phyloP scores from a whole-genome alignment of 2,888 invertebrate species.

The Drosophila fulvimacula region DNA sequence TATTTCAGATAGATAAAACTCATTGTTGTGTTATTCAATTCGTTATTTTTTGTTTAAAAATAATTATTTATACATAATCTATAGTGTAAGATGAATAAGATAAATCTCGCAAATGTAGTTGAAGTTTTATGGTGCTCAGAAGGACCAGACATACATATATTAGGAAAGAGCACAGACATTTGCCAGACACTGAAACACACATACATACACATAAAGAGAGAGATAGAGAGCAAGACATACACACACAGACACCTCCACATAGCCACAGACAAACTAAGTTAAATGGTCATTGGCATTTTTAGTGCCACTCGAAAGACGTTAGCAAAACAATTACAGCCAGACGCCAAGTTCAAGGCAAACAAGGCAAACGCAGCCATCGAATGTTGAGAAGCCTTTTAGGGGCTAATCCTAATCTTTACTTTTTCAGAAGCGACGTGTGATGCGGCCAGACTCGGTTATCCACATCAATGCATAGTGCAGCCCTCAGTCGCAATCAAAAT shows the following conservation, averaged over 20 bases:
- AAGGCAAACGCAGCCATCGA: background rate
- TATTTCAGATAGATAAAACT: no score
- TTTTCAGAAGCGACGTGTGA: background rate
- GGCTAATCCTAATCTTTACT: constrained; percentile 20
- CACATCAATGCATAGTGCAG: constrained; percentile 4
- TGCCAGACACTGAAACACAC: constrained; percentile 10
- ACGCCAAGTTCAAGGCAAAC: constrained; percentile 46
- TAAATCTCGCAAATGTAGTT: constrained; percentile 32
- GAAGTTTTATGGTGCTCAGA: constrained; percentile 36
- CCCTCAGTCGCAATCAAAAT: constrained; percentile 27
- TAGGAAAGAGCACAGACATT: constrained; percentile 13
- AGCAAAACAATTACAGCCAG: constrained; percentile 47
- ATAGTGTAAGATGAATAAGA: no score
- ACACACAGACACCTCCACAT: background rate
- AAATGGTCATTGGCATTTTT: constrained; percentile 71
- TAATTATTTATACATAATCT: no score
- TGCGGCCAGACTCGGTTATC: background rate
- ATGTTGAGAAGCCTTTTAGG: constrained; percentile 6
- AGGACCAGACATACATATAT: constrained; percentile 16
- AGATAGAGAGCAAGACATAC: background rate
- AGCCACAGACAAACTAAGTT: constrained; percentile 30
- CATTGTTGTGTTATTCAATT: no score
- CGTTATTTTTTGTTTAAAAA: no score
- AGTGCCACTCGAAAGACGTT: constrained; percentile 53
- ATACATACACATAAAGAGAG: background rate